A percentile compares a stretch with the other conserved stretches of the same genome.
These are phyloP conservation scores for Glaucomys volans DNA, from an alignment of 2,113 vertebrate genomes.

Conservation along the genomic window DNA sequence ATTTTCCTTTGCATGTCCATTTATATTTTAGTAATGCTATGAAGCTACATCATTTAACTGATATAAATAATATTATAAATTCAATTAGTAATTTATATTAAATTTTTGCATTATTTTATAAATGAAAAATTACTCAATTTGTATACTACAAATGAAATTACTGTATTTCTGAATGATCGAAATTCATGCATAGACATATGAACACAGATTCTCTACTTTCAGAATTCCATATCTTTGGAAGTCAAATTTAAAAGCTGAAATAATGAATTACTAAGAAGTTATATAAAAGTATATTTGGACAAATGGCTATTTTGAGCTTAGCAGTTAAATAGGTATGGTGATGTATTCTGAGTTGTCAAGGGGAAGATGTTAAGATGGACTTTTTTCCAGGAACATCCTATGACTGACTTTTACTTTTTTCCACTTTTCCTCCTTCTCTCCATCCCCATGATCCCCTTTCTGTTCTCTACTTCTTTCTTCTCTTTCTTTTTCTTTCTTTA, in stretches of 20 bases:
- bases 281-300: not conserved
- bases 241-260: slow-evolving; percentile 36
- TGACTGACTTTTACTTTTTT: not conserved
- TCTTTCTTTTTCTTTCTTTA: too few relatives aligned
- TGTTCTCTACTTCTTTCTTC: too few relatives aligned
- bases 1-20: not conserved
- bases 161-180: not conserved
- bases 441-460: too few relatives aligned
- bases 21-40: not conserved
- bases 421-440: too few relatives aligned
- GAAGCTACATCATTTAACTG: not conserved
- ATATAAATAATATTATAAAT: not conserved
- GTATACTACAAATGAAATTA: not conserved
- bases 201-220: not conserved
- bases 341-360: not conserved
- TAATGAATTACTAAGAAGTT: not conserved
- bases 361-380: not conserved
- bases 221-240: not conserved
- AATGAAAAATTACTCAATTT: not conserved
- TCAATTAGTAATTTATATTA: slow-evolving; percentile 13
- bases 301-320: not conserved
- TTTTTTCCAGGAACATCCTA: not conserved
- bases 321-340: not conserved
- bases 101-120: not conserved
- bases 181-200: not conserved